A percentile compares a stretch with the other conserved stretches of the same genome.
These are phyloP conservation scores for Barbus barbus DNA, from an alignment of 2,113 vertebrate species.

Conservation along the genomic window DNA sequence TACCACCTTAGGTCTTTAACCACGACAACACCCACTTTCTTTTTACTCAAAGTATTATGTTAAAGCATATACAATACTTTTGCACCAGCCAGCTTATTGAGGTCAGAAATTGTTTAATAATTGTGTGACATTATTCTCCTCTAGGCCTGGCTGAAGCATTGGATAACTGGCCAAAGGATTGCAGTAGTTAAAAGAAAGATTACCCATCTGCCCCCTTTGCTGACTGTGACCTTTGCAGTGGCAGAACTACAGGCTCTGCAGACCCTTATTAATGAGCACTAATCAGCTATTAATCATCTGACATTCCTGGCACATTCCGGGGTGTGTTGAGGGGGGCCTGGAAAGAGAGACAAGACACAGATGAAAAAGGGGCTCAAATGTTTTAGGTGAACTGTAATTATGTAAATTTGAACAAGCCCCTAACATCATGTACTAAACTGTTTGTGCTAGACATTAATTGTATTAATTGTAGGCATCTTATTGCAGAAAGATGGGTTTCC, in stretches of 20 bases:
- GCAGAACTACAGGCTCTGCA: slow-evolving; percentile 34
- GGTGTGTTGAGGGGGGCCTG: neutral
- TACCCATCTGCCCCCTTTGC: slow-evolving; percentile 26
- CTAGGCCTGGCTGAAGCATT: neutral
- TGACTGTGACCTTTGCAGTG: slow-evolving; percentile 36
- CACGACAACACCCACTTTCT: too few species aligned
- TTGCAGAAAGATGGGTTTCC: neutral
- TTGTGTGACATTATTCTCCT: neutral
- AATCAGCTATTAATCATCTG: slow-evolving; percentile 39
- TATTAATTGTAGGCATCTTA: neutral
- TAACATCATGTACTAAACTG: neutral
- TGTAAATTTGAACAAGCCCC: neutral
- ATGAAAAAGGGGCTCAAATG: neutral
- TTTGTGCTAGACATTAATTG: neutral
- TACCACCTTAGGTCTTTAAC: too few species aligned
- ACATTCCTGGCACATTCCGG: slow-evolving; percentile 8
- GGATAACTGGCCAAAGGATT: neutral
- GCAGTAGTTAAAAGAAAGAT: slow-evolving; percentile 24
- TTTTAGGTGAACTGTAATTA: neutral
- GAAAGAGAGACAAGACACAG: neutral
- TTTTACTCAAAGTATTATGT: too few species aligned
- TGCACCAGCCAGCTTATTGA: neutral
- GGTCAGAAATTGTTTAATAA: neutral
- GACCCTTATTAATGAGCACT: slow-evolving; percentile 4
- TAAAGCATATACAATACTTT: neutral